Evolutionary conservation across 2,113 vertebrate genomes (phyloP).

Genomic region (Chloropsis cyanopogon): DNA sequence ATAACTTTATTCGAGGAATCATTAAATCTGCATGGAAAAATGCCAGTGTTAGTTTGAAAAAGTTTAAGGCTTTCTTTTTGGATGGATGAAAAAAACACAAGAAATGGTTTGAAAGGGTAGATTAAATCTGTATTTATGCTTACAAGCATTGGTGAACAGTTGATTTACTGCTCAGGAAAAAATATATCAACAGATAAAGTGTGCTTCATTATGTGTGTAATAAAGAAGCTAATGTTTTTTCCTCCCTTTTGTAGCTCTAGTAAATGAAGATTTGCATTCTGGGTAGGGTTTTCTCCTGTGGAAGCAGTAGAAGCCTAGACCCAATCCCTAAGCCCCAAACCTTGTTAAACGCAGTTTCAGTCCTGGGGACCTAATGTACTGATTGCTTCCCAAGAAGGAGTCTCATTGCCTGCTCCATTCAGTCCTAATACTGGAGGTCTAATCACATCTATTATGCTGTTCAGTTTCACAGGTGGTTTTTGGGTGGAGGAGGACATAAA

Average conservation of each 20-base stretch:
- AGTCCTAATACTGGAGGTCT: constrained; percentile 71
- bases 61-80: neutral
- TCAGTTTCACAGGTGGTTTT: constrained; percentile 61
- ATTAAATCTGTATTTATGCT: constrained; percentile 37
- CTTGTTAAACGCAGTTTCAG: constrained; percentile 79
- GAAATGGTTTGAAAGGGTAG: constrained; percentile 23
- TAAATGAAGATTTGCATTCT: constrained; percentile 72
- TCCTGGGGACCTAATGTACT: constrained; percentile 70
- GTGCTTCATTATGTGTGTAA: constrained; percentile 61
- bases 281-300: constrained; percentile 57
- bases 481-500: neutral
- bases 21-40: neutral
- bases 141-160: constrained; percentile 28
- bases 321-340: constrained; percentile 77
- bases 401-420: constrained; percentile 66
- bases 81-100: neutral
- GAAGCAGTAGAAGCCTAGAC: constrained; percentile 57
- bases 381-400: constrained; percentile 73
- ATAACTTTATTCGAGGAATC: neutral
- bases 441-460: constrained; percentile 77
- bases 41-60: neutral
- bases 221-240: constrained; percentile 57
- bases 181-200: constrained; percentile 39
- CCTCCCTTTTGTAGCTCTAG: constrained; percentile 31
- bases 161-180: constrained; percentile 55